Evolutionary conservation across 2,888 invertebrate species (phyloP).

Genomic region (Baronia brevicornis): DNA sequence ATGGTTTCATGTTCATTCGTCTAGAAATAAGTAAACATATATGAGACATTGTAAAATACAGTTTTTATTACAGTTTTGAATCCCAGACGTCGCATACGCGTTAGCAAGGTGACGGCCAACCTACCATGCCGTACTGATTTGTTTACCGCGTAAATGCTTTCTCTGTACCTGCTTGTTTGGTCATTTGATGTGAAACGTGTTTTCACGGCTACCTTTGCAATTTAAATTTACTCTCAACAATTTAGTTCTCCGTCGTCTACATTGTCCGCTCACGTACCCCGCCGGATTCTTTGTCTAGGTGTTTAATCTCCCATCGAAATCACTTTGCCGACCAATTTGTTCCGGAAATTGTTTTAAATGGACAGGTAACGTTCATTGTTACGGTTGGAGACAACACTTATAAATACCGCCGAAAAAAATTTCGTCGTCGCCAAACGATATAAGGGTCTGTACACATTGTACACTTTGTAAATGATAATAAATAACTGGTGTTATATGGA

Average conservation of each 20-base stretch:
- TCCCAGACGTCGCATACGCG: too few relatives aligned
- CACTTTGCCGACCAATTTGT: conserved; percentile 58
- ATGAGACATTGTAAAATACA: too few relatives aligned
- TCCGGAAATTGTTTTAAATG: conserved; percentile 56
- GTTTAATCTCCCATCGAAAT: conserved; percentile 40
- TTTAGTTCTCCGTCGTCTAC: conserved; percentile 33
- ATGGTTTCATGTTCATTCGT: too few relatives aligned
- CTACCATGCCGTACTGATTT: too few relatives aligned
- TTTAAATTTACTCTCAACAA: conserved; percentile 43
- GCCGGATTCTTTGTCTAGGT: conserved; percentile 34
- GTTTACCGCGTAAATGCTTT: conserved; percentile 14
- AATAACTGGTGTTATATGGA: too few relatives aligned
- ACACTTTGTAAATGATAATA: too few relatives aligned
- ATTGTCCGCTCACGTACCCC: conserved; percentile 56
- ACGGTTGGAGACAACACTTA: conserved; percentile 27
- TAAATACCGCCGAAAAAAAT: conserved; percentile 17
- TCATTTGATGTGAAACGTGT: conserved; percentile 46
- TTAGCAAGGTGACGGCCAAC: too few relatives aligned
- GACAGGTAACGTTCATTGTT: conserved; percentile 56
- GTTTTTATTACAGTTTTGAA: too few relatives aligned
- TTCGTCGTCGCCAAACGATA: conserved; percentile 18
- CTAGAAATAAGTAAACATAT: too few relatives aligned
- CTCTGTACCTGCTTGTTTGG: conserved; percentile 13
- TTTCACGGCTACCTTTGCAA: conserved; percentile 49
- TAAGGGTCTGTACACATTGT: conserved; percentile 5